phyloP scores from a whole-genome alignment of 2,113 vertebrate species.

The Argyrosomus japonicus region DNA sequence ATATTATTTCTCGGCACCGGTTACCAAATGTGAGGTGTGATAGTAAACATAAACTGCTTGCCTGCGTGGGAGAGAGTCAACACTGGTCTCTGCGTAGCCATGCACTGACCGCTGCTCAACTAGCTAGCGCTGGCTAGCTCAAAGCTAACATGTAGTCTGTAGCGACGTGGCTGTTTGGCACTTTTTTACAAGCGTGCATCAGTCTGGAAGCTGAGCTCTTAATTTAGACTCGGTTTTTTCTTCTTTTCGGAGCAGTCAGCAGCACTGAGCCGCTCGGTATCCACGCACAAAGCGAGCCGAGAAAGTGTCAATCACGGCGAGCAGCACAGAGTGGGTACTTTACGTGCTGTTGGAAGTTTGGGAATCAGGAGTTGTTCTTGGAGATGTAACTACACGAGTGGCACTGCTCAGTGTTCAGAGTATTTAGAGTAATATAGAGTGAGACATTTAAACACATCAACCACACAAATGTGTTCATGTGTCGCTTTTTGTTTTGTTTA shows the following conservation, averaged over 20 bases:
- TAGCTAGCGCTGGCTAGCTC: slow-evolving; percentile 62
- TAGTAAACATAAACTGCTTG: slow-evolving; percentile 61
- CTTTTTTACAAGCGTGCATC: background rate
- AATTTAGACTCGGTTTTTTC: background rate
- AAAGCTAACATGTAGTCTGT: slow-evolving; percentile 11
- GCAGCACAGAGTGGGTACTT: slow-evolving; percentile 19
- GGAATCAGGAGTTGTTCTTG: background rate
- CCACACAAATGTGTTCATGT: no score
- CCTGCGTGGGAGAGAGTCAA: slow-evolving; percentile 64
- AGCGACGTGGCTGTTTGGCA: slow-evolving; percentile 7
- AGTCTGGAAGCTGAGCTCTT: background rate
- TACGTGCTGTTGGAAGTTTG: slow-evolving; percentile 33
- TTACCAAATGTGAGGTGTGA: background rate
- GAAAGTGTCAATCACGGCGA: slow-evolving; percentile 37
- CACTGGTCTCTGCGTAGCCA: slow-evolving; percentile 62
- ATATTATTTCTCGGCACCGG: background rate
- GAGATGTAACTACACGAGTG: background rate
- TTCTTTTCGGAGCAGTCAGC: slow-evolving; percentile 26
- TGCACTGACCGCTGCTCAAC: slow-evolving; percentile 55
- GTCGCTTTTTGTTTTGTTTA: no score
- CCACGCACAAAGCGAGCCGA: slow-evolving; percentile 45
- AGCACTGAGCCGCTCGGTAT: background rate
- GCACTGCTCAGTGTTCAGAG: no score
- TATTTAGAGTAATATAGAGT: no score
- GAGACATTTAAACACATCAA: no score